phyloP scores from a whole-genome alignment of 2,888 invertebrate species.

The Drosophila mettleri region DNA sequence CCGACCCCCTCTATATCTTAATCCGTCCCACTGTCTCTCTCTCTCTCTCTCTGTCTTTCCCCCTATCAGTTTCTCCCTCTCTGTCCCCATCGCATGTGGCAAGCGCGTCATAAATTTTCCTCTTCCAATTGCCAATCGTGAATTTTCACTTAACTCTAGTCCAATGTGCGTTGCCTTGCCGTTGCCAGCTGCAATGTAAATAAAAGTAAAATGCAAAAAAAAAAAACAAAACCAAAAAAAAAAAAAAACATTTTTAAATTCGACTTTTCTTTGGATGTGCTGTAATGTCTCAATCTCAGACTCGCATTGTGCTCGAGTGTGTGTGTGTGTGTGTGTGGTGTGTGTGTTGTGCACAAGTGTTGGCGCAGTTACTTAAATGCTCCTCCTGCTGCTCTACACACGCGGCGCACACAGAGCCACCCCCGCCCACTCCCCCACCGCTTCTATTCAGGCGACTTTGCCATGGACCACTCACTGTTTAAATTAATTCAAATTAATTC shows the following conservation, averaged over 20 bases:
- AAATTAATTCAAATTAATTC: conserved; percentile 83
- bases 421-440: not conserved
- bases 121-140: conserved; percentile 4
- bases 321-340: conserved; percentile 27
- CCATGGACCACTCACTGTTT: conserved; percentile 52
- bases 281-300: conserved; percentile 60
- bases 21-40: not conserved
- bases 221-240: conserved; percentile 3
- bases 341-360: conserved; percentile 64
- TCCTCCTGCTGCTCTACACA: conserved; percentile 9
- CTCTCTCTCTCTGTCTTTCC: no score
- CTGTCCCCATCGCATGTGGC: no score
- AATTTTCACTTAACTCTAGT: not conserved
- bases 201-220: conserved; percentile 38
- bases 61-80: not conserved
- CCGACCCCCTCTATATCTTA: not conserved
- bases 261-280: conserved; percentile 57
- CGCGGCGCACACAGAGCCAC: conserved; percentile 1
- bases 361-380: conserved; percentile 75
- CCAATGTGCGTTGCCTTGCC: conserved; percentile 28
- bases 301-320: not conserved
- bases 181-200: conserved; percentile 57
- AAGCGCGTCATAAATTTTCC: conserved; percentile 1
- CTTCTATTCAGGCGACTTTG: conserved; percentile 1
- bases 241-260: conserved; percentile 58